phyloP scores from a whole-genome alignment of 1,140 invertebrate genomes.

The Atta texana region DNA sequence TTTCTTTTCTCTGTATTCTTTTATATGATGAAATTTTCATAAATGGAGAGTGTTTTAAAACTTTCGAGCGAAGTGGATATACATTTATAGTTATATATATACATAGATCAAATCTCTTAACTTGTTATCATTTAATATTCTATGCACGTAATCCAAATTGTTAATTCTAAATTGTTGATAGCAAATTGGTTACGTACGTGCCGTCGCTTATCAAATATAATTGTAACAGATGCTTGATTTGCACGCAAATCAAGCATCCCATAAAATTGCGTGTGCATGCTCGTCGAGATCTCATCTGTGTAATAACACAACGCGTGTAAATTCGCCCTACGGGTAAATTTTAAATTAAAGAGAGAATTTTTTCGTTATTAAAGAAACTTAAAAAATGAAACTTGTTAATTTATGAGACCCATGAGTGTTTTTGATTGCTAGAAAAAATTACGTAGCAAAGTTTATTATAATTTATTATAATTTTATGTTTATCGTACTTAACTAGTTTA shows the following conservation, averaged over 20 bases:
- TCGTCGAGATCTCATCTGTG: conserved; percentile 36
- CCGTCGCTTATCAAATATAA: conserved; percentile 15
- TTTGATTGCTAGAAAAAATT: conserved; percentile 15
- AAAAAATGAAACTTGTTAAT: conserved; percentile 7
- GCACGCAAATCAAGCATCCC: conserved; percentile 27
- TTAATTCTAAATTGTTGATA: conserved; percentile 46
- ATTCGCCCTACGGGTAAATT: conserved; percentile 17
- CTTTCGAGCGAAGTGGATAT: too few relatives aligned
- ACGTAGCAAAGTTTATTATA: not conserved
- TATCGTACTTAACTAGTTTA: not conserved
- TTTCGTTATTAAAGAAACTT: not conserved
- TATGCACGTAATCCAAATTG: not conserved
- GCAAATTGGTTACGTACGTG: not conserved
- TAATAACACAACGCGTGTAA: conserved; percentile 18
- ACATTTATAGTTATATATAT: too few relatives aligned
- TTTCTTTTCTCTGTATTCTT: too few relatives aligned
- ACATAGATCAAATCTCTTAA: not conserved
- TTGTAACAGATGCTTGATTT: conserved; percentile 23
- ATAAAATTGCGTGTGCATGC: conserved; percentile 26
- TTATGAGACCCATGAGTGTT: not conserved
- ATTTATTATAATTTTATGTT: not conserved
- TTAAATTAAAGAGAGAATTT: conserved; percentile 27
- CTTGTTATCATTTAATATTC: not conserved
- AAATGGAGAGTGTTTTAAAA: too few relatives aligned
- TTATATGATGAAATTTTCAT: too few relatives aligned